Base-by-base conservation (phyloP, 2,888 invertebrate genomes). In the Thecophora atra region DNA sequence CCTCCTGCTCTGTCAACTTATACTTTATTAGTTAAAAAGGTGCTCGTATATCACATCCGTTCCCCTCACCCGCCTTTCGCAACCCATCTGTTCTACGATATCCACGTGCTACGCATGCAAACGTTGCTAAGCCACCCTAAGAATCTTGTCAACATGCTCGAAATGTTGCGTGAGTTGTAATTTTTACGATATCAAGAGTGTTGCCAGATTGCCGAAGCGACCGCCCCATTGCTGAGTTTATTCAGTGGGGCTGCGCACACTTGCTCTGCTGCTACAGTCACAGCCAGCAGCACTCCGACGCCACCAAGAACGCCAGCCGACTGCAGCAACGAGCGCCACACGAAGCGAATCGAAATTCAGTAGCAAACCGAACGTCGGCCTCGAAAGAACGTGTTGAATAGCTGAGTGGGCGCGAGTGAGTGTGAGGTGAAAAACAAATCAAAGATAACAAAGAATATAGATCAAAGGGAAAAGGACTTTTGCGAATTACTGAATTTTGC, bases 321-420 rank as follows among this genome's bases (percentile, higher is more conserved):
- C 69, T 47, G 56, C 44, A 66, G 72, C 70, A 70, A 63, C 26
- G 72, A 71, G 30, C 15, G 52, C 28, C 52, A 26, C 26, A 37
- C 37, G 37, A 71, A 37, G 66, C 66, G 52, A 71, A 54, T 26
- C 28, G 44, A 42, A 71, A 73, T 76, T 77, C 74, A 78, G 78
- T 78, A 78, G 77, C 74, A 76, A 78, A 77, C 76, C 75, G 72
- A 77, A 78, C 77, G 73, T 77, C 76, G 77, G 74, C 76, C 62
- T 47, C 44, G 69, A 30, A 60, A 76, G 75, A 66, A 68, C 70
- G 70, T 54, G 67, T 26, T 56, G 60, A 30, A 15, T 56, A 21
- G 47, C n/a, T 58, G 58, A 37, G 21, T 47, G 70, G 65, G 70
- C 60, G 71, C 66, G 75, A 67, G 70, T 74, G 60, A 67, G 73